Conservation (phyloP, 2,797 vertebrate genomes). For the Thunnus albacares region DNA sequence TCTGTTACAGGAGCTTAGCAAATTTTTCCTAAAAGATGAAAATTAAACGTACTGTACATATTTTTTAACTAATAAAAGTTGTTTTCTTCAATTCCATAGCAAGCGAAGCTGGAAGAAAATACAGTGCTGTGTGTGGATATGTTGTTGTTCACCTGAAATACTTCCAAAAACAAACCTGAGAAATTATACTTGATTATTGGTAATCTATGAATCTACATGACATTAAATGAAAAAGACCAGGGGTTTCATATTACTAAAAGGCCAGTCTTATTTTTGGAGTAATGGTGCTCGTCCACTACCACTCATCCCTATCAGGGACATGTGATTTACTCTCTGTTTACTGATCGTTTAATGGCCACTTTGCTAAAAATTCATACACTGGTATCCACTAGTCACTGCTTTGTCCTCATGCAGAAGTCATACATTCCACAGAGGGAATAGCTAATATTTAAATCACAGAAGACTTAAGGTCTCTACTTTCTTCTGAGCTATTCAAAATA, state of each 20-base stretch:
- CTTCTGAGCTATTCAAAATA: constrained; percentile 14
- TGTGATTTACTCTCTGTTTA: background rate
- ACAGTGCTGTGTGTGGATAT: background rate
- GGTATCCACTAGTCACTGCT: background rate
- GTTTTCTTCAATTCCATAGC: background rate
- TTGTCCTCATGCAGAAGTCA: background rate
- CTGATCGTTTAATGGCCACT: background rate
- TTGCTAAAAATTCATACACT: constrained; percentile 4
- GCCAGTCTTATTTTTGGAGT: background rate
- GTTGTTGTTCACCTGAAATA: background rate
- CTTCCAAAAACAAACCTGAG: background rate
- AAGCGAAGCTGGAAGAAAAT: background rate
- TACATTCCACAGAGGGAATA: constrained; percentile 12
- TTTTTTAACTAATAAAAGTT: background rate
- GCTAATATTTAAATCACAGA: background rate
- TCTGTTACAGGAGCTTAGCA: background rate
- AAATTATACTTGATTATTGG: background rate
- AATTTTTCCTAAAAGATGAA: background rate
- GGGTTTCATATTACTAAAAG: background rate
- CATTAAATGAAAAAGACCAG: no score
- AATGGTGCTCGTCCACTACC: background rate
- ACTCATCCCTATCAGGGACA: no score
- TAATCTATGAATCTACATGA: no score
- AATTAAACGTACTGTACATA: no score
- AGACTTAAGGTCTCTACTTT: background rate